Evolutionary conservation across 2,888 invertebrate genomes (phyloP).

Genomic region (Alentia gelatinosa): DNA sequence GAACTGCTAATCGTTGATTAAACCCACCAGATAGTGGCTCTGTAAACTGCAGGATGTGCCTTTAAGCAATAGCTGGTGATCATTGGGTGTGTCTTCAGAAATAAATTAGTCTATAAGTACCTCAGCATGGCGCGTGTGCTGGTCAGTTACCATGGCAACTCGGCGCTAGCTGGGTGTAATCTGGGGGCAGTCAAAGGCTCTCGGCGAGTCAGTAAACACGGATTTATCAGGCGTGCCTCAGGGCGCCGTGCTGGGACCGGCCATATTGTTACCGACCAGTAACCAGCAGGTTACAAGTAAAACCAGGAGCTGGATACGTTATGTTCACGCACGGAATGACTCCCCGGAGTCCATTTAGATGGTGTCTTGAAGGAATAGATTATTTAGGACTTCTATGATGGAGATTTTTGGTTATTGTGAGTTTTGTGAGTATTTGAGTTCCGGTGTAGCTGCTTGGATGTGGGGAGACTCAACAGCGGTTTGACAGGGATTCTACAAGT

Average conservation of each 20-base stretch:
- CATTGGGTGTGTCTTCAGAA: background rate
- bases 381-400: background rate
- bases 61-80: background rate
- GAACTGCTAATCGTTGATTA: background rate
- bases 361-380: too few species aligned
- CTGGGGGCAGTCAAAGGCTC: background rate
- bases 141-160: background rate
- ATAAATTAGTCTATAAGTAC: background rate
- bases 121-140: background rate
- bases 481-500: too few species aligned
- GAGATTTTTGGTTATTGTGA: background rate
- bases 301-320: too few species aligned
- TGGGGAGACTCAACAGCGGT: too few species aligned
- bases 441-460: background rate
- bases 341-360: too few species aligned
- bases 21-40: background rate
- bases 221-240: background rate
- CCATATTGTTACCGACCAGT: background rate
- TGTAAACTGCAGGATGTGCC: background rate
- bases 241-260: background rate
- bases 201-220: background rate
- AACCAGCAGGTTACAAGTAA: background rate
- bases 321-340: too few species aligned
- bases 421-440: background rate
- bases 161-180: background rate